phyloP scores from a whole-genome alignment of 2,113 vertebrate species.

The Hypocryptadius cinnamomeus region DNA sequence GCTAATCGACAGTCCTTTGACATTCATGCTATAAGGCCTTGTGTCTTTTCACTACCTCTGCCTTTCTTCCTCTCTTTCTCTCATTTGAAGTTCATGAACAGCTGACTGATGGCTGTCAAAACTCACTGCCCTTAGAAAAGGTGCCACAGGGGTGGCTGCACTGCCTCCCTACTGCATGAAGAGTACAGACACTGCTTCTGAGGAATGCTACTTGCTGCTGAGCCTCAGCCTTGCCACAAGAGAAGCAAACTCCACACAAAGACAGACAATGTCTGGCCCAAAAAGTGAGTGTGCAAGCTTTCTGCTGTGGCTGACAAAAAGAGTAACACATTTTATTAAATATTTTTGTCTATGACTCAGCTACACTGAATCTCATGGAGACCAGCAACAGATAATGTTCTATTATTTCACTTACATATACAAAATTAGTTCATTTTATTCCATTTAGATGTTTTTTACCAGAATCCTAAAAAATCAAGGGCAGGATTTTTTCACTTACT shows the following conservation, averaged over 20 bases:
- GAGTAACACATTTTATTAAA: background rate
- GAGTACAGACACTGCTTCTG: background rate
- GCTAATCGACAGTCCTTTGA: background rate
- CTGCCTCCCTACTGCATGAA: background rate
- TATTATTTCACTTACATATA: slow-evolving; percentile 6
- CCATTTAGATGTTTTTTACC: slow-evolving; percentile 13
- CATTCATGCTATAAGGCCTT: background rate
- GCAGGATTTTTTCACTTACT: slow-evolving; percentile 1
- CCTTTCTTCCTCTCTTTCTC: background rate
- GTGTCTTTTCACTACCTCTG: background rate
- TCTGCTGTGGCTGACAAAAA: background rate
- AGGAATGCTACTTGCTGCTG: background rate
- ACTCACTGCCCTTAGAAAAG: background rate
- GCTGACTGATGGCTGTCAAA: background rate
- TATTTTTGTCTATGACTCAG: background rate
- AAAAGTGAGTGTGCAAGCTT: rapidly evolving
- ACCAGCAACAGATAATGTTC: background rate
- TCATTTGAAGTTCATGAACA: background rate
- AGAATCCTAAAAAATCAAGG: background rate
- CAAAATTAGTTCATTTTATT: slow-evolving; percentile 21
- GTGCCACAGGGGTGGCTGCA: background rate
- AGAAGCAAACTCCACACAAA: background rate
- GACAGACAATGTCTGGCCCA: background rate
- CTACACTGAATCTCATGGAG: background rate
- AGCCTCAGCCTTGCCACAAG: background rate